Conservation (phyloP, 2,888 invertebrate species). For the Drosophila mulleri region DNA sequence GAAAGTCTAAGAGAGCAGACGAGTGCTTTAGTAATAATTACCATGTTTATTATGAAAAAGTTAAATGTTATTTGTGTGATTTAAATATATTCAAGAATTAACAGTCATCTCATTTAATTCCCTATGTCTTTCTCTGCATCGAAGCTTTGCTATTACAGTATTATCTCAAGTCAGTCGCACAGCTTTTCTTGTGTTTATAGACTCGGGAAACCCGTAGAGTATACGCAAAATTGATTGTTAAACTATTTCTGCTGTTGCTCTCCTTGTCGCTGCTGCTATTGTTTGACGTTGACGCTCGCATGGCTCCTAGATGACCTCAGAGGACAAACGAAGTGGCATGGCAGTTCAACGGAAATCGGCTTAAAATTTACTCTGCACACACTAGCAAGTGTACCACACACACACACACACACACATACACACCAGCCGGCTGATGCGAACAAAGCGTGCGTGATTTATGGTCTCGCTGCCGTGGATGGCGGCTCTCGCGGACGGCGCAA, state of each 20-base stretch:
- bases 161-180: neutral
- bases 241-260: neutral
- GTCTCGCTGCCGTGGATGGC: constrained; percentile 17
- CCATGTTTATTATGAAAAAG: too few species aligned
- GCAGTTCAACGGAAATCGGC: constrained; percentile 60
- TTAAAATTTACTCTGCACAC: constrained; percentile 54
- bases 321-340: constrained; percentile 35
- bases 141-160: neutral
- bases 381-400: too few species aligned
- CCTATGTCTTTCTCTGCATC: neutral
- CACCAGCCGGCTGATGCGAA: constrained; percentile 14
- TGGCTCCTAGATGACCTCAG: constrained; percentile 52
- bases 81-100: neutral
- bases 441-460: constrained; percentile 68
- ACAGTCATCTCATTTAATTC: neutral
- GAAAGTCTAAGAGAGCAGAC: neutral
- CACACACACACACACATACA: constrained; percentile 1
- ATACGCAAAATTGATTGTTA: neutral
- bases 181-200: neutral
- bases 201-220: neutral
- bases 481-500: constrained; percentile 20
- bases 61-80: too few species aligned
- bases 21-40: too few species aligned
- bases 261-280: constrained; percentile 26
- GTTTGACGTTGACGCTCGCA: constrained; percentile 40